Base-by-base conservation (phyloP, 2,888 invertebrate species). In the Cinara cedri region DNA sequence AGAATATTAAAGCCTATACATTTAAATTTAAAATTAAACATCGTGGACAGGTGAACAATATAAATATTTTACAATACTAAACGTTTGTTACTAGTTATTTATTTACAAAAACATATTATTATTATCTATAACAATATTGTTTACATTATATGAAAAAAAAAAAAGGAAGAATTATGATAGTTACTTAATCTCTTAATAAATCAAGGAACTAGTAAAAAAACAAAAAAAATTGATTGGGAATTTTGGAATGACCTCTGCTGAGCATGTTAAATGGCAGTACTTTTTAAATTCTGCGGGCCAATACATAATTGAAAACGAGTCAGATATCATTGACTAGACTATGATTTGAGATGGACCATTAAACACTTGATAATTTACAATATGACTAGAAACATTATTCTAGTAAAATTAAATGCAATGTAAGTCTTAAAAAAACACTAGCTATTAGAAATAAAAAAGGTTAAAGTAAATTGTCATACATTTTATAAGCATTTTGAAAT, bases 301-400 rank as follows among this genome's bases (percentile, higher is more conserved):
- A 46, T 57, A 34, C 26, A 76, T 13, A 34, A 26, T 49, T 57
- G 57, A 78, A 78, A 21, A 70, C 14, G 70, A 78, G 62, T n/a
- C 60, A 78, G 78, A 60, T 70, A 78, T 78, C 49, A 70, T 78
- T 78, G 78, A 70, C 78, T 70, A 78, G 78, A 78, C 60, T 49
- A 70, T 49, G 49, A 42, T 78, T 62, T 8, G 70, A 60, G 42
- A 60, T 60, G 60, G 60, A 70, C 42, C 6, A 49, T 70, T 34
- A 78, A 70, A 55, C 49, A 70, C 21, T 24, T 68, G 10, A 66
- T 16, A 19, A 66, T 57, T 57, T 46, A 75, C 65, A 65, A 54
- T 46, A 19, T 54, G 71, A 71, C 71, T 71, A 71, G 71, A 55
- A 72, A 54, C 16, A 54, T 44, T 16, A 75, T 54, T 44, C 16